Percentiles rank a stretch among this genome's conserved stretches.
These are phyloP conservation scores for Popillia japonica DNA, from an alignment of 1,140 invertebrate genomes.

Conservation along the genomic window DNA sequence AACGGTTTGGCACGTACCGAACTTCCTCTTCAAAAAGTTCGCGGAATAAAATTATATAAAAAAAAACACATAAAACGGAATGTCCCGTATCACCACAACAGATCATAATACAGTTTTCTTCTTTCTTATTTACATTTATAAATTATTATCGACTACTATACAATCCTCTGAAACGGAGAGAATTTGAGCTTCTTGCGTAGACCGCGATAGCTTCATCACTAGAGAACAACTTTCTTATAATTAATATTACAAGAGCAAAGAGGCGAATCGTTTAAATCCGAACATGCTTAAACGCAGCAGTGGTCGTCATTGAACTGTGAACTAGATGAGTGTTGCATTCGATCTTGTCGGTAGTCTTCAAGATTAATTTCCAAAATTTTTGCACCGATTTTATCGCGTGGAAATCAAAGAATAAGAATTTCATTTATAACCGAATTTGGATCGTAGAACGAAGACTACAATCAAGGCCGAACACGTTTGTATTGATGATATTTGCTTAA, in stretches of 20 bases:
- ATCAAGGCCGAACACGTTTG: background rate
- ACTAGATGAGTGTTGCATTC: constrained; percentile 9
- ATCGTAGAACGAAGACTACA: background rate
- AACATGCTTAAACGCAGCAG: constrained; percentile 23
- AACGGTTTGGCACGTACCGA: constrained; percentile 6
- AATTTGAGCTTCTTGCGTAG: background rate
- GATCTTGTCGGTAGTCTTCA: constrained; percentile 12
- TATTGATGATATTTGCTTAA: background rate
- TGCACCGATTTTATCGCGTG: background rate
- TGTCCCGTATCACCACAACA: constrained; percentile 25
- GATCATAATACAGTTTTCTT: constrained; percentile 16
- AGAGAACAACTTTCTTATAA: background rate
- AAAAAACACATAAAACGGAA: background rate
- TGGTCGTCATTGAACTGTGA: constrained; percentile 7
- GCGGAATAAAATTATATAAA: background rate
- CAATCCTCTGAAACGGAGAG: too few species aligned
- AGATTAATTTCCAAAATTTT: background rate
- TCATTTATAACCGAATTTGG: background rate
- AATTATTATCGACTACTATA: too few species aligned
- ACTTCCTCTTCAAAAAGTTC: constrained; percentile 18
- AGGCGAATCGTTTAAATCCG: background rate
- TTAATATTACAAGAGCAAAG: too few species aligned
- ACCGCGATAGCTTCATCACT: background rate
- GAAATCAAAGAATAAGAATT: background rate
- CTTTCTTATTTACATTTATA: too few species aligned